Evolutionary conservation across 2,113 vertebrate species (phyloP), one percentile per base, ranked within the genome.

Genomic region (Pelecanus crispus): DNA sequence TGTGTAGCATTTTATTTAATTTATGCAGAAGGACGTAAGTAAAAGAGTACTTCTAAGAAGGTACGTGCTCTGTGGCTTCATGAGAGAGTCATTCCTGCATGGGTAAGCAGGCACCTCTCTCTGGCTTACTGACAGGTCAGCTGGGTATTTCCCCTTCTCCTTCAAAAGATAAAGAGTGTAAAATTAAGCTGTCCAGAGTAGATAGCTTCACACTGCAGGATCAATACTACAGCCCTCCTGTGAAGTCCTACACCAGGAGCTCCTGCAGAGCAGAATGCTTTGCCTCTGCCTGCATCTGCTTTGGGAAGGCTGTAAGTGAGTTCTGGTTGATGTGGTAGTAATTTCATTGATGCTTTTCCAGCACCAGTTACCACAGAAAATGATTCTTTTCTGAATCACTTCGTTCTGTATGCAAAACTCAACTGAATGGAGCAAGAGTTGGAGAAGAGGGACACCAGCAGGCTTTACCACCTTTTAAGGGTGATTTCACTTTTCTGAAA

Each of bases 311-410:
- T 78, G 24, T 74, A 42, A 79, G 49, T 19, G 29, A 91, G 22
- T 20, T 15, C 5, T 74, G 61, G 20, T 31, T 79, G 81, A 89
- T 78, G 72, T 81, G 65, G 88, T 49, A 36, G 45, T 34, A 79
- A 81, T 92, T 84, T 92, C 66, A 81, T 7, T 87, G 86, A 91
- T 79, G 70, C 34, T 65, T 89, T 91, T 93, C 81, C 88, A 94
- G 68, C 42, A 79, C 10, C 11, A 1, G 19, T 90, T 85, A 88
- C 91, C 68, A 52, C 75, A 90, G 79, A 88, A 95, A 81, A 86
- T 67, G 6, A 62, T 84, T 90, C 7, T 87, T 84, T 92, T 68
- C 88, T 95, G 89, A 95, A 78, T 97, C 91, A 86, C 36, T 94
- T 95, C 77, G 47, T 34, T 56, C 44, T 63, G 36, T 66, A 44